Percentiles rank a stretch among this genome's conserved stretches.
Evolutionary conservation across 1,140 invertebrate genomes (phyloP).

Genomic region (Apis laboriosa): DNA sequence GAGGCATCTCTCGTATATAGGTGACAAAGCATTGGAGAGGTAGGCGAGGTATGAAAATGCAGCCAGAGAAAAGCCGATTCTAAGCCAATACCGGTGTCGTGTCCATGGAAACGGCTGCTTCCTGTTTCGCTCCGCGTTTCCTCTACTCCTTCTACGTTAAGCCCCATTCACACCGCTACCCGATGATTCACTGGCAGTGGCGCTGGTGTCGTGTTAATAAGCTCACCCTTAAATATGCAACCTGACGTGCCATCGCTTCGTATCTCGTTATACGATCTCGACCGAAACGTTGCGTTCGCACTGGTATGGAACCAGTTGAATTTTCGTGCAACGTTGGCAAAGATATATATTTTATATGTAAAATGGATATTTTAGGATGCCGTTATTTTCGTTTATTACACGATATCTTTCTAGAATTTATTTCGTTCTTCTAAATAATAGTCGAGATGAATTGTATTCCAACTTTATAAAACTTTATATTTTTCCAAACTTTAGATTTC

Average conservation of each 20-base stretch:
- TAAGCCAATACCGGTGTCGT: conserved; percentile 43
- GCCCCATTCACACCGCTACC: background rate
- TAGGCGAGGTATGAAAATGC: conserved; percentile 41
- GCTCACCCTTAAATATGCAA: background rate
- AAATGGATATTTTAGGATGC: no score
- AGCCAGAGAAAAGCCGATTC: conserved; percentile 40
- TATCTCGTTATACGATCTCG: background rate
- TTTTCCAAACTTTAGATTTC: no score
- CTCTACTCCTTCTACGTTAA: background rate
- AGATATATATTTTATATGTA: no score
- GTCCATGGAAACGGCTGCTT: conserved; percentile 49
- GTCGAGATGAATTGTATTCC: no score
- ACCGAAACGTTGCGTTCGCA: no score
- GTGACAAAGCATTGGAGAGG: conserved; percentile 33
- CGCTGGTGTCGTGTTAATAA: conserved; percentile 17
- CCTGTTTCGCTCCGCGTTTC: conserved; percentile 18
- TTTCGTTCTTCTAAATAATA: no score
- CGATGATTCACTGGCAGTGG: background rate
- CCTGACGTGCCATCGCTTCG: background rate
- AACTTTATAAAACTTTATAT: no score
- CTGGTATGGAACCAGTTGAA: no score
- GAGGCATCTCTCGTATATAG: background rate
- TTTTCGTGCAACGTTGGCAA: background rate
- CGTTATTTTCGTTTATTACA: no score
- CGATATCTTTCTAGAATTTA: no score